Conservation (phyloP, 2,888 invertebrate species). For the Himalopsyche tibetana region DNA sequence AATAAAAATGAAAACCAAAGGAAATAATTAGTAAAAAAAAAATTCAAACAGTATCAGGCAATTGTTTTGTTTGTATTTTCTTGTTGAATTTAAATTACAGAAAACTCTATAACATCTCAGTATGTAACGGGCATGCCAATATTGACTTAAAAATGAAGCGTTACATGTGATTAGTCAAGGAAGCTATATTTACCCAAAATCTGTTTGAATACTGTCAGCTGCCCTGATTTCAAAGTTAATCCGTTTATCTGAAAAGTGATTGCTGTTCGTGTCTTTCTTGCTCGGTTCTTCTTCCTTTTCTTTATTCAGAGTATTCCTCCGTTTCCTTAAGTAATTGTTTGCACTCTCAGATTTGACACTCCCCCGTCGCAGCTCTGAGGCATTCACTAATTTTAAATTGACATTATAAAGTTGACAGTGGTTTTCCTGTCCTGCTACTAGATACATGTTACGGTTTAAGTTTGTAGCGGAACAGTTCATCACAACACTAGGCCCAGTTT, state of each 20-base stretch:
- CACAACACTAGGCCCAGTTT: constrained; percentile 92
- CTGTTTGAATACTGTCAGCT: constrained; percentile 89
- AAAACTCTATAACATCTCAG: too few species aligned
- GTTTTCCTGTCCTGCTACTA: constrained; percentile 94
- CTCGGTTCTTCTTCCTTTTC: constrained; percentile 72
- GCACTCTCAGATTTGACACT: constrained; percentile 74
- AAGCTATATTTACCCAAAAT: constrained; percentile 80
- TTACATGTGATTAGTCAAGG: too few species aligned
- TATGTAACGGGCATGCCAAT: too few species aligned
- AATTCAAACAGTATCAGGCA: too few species aligned
- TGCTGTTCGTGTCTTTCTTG: constrained; percentile 72
- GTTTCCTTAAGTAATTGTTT: constrained; percentile 73
- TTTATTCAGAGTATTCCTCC: constrained; percentile 75
- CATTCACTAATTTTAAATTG: constrained; percentile 77
- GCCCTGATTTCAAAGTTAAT: constrained; percentile 87
- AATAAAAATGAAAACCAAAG: too few species aligned
- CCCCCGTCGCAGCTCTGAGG: constrained; percentile 77
- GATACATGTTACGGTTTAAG: constrained; percentile 84
- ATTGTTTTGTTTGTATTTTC: too few species aligned
- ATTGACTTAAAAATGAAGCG: too few species aligned
- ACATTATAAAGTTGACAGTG: constrained; percentile 92
- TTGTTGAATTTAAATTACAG: too few species aligned
- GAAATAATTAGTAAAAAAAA: too few species aligned
- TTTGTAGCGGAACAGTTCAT: constrained; percentile 92
- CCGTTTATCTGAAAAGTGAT: constrained; percentile 76